Percentiles rank a stretch among this genome's conserved stretches.
Evolutionary conservation across 2,797 vertebrate genomes (phyloP).

Genomic region (Lindbergichthys nudifrons): DNA sequence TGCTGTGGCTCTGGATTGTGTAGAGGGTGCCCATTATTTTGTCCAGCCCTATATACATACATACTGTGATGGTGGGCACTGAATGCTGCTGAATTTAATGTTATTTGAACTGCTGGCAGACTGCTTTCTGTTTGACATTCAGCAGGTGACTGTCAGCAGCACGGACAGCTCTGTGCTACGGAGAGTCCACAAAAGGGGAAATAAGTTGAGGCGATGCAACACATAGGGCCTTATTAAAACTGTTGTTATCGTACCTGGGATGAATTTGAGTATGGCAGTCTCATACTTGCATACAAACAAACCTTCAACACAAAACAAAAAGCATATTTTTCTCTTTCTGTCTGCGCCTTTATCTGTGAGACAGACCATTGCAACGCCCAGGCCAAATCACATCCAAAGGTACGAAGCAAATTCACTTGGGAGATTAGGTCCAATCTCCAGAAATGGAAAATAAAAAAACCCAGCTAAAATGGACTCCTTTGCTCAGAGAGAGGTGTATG

Average conservation of each 20-base stretch:
- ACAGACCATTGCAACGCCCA: conserved; percentile 29
- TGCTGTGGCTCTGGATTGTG: conserved; percentile 2
- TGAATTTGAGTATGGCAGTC: conserved; percentile 42
- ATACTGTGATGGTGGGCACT: conserved; percentile 16
- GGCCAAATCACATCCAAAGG: conserved; percentile 21
- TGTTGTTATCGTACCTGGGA: conserved; percentile 43
- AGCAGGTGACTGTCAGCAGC: conserved; percentile 70
- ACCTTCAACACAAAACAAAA: conserved; percentile 29
- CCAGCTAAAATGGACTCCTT: conserved; percentile 49
- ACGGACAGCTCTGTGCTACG: conserved; percentile 62
- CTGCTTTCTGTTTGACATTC: conserved; percentile 64
- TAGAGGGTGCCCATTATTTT: conserved; percentile 6
- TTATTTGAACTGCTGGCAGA: conserved; percentile 50
- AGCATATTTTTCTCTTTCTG: background rate
- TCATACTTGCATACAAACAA: conserved; percentile 45
- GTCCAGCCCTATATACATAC: conserved; percentile 4
- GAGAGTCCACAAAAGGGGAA: conserved; percentile 43
- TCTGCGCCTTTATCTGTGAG: conserved; percentile 30
- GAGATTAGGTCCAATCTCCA: conserved; percentile 57
- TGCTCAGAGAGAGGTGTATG: conserved; percentile 38
- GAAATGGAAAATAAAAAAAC: conserved; percentile 18
- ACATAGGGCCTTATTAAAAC: conserved; percentile 66
- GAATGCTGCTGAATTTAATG: conserved; percentile 45
- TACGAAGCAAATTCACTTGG: conserved; percentile 22
- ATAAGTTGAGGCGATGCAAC: conserved; percentile 43